phyloP scores from a whole-genome alignment of 37 sponge, comb jelly and placozoan genomes.

The Beroe ovata region DNA sequence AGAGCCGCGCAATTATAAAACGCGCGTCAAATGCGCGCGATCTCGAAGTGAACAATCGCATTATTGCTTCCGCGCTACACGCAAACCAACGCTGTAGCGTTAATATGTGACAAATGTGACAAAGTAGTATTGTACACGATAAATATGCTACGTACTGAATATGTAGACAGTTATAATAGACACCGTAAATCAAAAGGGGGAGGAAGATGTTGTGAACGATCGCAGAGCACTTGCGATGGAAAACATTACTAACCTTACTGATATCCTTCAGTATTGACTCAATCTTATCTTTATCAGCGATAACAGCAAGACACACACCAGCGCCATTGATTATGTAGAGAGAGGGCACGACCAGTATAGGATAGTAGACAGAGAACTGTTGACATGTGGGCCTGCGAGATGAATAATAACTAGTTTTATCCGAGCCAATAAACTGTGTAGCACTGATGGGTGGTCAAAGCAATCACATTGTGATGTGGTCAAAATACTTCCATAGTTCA shows the following conservation, averaged over 20 bases:
- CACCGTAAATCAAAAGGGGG: too few species aligned
- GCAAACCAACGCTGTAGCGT: neutral
- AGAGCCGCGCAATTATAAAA: neutral
- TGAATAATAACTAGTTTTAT: too few species aligned
- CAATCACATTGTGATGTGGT: too few species aligned
- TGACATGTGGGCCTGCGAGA: constrained; percentile 16
- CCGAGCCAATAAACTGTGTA: too few species aligned
- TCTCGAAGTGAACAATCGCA: neutral
- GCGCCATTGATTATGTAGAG: constrained; percentile 4
- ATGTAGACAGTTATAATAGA: too few species aligned
- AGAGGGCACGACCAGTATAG: constrained; percentile 46
- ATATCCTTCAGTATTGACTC: neutral
- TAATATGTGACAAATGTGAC: too few species aligned
- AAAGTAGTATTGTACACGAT: too few species aligned
- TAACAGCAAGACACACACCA: constrained; percentile 7
- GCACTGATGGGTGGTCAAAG: too few species aligned
- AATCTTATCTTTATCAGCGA: constrained; percentile 51
- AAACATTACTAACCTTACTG: neutral
- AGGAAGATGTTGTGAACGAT: neutral
- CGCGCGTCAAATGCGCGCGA: neutral
- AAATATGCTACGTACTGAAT: too few species aligned
- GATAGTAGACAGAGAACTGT: constrained; percentile 56
- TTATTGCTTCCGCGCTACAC: neutral
- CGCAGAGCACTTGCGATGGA: neutral
- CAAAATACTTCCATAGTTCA: too few species aligned